Conservation (phyloP, 2,888 invertebrate species). For the Elgonia sp. region DNA sequence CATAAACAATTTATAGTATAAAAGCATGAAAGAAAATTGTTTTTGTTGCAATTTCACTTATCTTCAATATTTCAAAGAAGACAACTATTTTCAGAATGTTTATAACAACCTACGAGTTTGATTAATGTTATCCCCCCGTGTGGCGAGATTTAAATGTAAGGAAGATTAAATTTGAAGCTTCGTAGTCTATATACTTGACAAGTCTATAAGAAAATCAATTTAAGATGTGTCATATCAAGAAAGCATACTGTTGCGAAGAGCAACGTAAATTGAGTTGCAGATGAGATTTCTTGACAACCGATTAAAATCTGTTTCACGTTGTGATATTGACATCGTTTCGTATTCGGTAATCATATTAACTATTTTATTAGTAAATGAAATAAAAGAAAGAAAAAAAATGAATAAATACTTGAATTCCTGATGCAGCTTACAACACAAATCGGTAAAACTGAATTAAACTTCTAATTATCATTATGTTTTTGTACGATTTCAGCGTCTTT, state of each 20-base stretch:
- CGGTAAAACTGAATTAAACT: too few species aligned
- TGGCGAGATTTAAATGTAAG: constrained; percentile 49
- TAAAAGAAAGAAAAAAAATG: too few species aligned
- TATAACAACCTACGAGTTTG: constrained; percentile 18
- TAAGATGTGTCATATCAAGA: constrained; percentile 67
- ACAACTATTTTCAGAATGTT: constrained; percentile 34
- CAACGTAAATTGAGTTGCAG: constrained; percentile 66
- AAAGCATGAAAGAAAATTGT: too few species aligned
- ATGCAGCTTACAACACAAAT: too few species aligned
- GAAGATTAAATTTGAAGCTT: constrained; percentile 56
- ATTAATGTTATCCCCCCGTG: constrained; percentile 44
- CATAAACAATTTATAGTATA: too few species aligned
- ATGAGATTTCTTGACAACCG: constrained; percentile 54
- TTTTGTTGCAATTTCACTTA: too few species aligned
- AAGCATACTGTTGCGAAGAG: constrained; percentile 55
- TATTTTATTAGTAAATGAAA: too few species aligned
- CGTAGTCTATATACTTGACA: constrained; percentile 40
- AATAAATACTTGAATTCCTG: too few species aligned
- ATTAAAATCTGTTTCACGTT: constrained; percentile 45
- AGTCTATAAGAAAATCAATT: constrained; percentile 67
- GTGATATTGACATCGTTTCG: constrained; percentile 57
- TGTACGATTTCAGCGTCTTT: constrained; percentile 16
- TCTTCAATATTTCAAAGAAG: constrained; percentile 12
- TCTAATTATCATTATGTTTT: constrained; percentile 50
- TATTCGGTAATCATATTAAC: not conserved